These are phyloP conservation scores for Podarcis muralis DNA, from an alignment of 2,113 vertebrate species.

Conservation along the genomic window DNA sequence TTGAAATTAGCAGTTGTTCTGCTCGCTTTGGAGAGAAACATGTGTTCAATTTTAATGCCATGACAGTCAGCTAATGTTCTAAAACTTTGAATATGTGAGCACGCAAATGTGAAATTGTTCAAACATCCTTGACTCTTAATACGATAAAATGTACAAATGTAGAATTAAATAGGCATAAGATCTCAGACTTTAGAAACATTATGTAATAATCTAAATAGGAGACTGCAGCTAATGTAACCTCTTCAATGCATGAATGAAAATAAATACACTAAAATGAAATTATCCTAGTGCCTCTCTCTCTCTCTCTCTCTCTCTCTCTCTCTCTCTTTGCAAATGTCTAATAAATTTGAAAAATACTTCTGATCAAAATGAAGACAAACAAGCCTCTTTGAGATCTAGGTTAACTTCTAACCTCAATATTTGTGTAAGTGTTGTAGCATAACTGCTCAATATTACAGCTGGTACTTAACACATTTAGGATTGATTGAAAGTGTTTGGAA, in stretches of 20 bases:
- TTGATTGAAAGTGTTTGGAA: conserved; percentile 72
- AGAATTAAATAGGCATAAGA: conserved; percentile 8
- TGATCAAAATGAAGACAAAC: conserved; percentile 53
- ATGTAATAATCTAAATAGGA: neutral
- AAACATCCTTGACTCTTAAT: conserved; percentile 15
- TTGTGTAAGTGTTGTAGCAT: conserved; percentile 53
- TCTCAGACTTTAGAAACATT: neutral
- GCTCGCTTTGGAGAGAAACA: conserved; percentile 23
- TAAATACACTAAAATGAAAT: conserved; percentile 20
- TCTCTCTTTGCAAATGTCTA: neutral
- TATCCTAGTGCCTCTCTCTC: neutral
- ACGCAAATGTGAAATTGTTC: conserved; percentile 57
- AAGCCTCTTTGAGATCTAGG: conserved; percentile 39
- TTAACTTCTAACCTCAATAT: conserved; percentile 40
- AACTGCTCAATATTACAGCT: conserved; percentile 67
- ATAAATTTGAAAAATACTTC: neutral
- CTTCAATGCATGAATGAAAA: conserved; percentile 17
- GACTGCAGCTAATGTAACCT: neutral
- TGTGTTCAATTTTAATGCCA: conserved; percentile 20
- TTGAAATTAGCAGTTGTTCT: conserved; percentile 35
- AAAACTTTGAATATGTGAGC: conserved; percentile 56
- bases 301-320: neutral
- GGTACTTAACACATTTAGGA: conserved; percentile 67
- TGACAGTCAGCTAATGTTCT: conserved; percentile 46
- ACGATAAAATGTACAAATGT: conserved; percentile 29